These are phyloP conservation scores for Threskiornis aethiopicus DNA, from an alignment of 2,797 vertebrate species.

Conservation along the genomic window DNA sequence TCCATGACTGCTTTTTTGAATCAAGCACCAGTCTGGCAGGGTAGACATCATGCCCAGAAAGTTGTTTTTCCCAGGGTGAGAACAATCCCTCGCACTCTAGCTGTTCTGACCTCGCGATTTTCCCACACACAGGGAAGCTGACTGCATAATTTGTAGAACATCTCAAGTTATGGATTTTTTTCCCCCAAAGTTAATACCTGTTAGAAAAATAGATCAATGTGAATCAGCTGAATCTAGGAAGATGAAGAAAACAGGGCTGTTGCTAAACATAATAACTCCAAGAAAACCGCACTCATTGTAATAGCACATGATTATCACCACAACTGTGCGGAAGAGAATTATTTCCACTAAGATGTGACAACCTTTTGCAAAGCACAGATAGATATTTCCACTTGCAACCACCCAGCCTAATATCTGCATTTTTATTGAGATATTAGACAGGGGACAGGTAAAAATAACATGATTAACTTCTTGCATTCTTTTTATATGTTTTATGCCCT, in stretches of 20 bases:
- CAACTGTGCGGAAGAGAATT: not conserved
- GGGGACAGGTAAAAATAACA: not conserved
- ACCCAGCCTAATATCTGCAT: not conserved
- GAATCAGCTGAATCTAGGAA: not conserved
- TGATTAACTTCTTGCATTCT: not conserved
- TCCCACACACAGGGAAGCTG: not conserved
- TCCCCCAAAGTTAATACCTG: not conserved
- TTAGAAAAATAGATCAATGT: not conserved
- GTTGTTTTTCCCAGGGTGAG: constrained; percentile 30
- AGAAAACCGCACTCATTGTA: not conserved
- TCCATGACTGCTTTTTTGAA: not conserved
- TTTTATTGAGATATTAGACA: not conserved
- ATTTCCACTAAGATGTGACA: not conserved
- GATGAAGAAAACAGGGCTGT: not conserved
- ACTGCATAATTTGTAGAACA: not conserved
- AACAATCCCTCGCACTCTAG: not conserved
- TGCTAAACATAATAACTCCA: not conserved
- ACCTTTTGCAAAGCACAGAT: not conserved
- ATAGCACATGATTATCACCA: not conserved
- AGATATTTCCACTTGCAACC: not conserved
- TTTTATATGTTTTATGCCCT: not conserved
- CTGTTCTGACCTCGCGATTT: constrained; percentile 12
- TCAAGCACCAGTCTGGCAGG: not conserved
- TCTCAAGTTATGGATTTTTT: not conserved
- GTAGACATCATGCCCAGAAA: not conserved